Base-by-base conservation (phyloP, 1,140 invertebrate species). In the Armadillidium nasatum region DNA sequence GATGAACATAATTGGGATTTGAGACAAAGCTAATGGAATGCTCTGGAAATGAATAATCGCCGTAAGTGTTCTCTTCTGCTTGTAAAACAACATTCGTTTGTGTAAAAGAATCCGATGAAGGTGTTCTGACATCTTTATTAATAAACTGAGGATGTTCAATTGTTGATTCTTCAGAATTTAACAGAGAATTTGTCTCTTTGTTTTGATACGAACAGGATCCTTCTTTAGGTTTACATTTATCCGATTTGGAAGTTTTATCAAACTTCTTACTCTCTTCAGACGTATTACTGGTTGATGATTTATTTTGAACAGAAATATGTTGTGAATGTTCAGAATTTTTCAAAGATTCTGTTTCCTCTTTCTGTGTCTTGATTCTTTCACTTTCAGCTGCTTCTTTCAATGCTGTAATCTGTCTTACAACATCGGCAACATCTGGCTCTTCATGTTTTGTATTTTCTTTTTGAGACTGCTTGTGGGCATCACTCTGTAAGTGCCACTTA, bases 1-100 rank as follows among this genome's bases (percentile, higher is more conserved):
- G 7, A 60, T 13, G 50, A 19, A 19, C 19, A 19, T 60, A 60
- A 60, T 60, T 60, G 1, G 50, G 50, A 7, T 60, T 60, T 60
- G 50, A 60, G 19, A 60, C 50, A 60, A 60, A 60, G 7, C 50
- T 60, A 15, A 60, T 60, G 19, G 50, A 60, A 60, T 60, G 50
- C 19, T 60, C 50, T 2, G 50, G 11, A 19, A 15, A 60, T 19
- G 50, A 13, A 19, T 60, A 60, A 60, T 60, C 50, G 7, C 19
- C 19, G 7, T 4, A 60, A 60, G 11, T 60, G 50, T 7, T 60
- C 19, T 19, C 50, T 19, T 15, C 19, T 60, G 11, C 50, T 19
- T 60, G 50, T 7, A 7, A 60, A 4, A 19, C 19, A 13, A 60
- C 50, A 60, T 13, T 60, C 11, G 50, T 60, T 60, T 13, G 11